A percentile compares a stretch with the other conserved stretches of the same genome.
Conservation (phyloP, 2,113 vertebrate genomes). For the Rhadina sibilatrix region DNA sequence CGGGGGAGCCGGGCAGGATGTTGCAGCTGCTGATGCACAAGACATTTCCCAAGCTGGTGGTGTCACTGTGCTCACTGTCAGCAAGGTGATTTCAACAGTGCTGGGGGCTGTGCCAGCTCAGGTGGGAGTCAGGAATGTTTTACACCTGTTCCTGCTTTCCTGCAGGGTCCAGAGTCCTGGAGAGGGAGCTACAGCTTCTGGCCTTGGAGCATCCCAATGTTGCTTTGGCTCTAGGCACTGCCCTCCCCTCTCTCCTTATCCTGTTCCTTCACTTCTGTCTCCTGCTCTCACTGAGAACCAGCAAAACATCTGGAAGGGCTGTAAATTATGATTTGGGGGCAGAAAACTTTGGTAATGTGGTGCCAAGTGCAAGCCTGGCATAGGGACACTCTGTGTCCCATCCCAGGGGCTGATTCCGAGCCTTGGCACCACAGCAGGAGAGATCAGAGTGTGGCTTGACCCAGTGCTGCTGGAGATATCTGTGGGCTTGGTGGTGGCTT, state of each 20-base stretch:
- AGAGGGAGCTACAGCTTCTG: background rate
- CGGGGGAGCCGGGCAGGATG: accelerated
- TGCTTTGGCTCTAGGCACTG: background rate
- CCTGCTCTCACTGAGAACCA: background rate
- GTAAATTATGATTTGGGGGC: background rate
- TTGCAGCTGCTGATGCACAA: background rate
- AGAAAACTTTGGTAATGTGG: background rate
- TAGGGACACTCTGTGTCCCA: background rate
- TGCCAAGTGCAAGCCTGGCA: background rate
- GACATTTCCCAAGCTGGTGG: background rate
- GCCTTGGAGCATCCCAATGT: background rate
- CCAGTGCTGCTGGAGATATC: background rate
- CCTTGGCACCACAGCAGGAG: background rate
- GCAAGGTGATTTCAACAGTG: accelerated
- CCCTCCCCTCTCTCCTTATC: background rate
- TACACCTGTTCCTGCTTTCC: background rate
- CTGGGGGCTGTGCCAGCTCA: background rate
- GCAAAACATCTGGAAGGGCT: background rate
- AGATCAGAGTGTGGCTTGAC: background rate
- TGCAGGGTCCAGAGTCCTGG: accelerated
- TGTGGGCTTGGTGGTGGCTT: background rate
- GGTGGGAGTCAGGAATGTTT: background rate
- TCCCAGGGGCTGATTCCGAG: background rate
- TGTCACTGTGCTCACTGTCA: background rate
- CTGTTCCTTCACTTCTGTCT: background rate